Conservation (phyloP, 2,797 vertebrate genomes). For the Hyperoplus immaculatus region DNA sequence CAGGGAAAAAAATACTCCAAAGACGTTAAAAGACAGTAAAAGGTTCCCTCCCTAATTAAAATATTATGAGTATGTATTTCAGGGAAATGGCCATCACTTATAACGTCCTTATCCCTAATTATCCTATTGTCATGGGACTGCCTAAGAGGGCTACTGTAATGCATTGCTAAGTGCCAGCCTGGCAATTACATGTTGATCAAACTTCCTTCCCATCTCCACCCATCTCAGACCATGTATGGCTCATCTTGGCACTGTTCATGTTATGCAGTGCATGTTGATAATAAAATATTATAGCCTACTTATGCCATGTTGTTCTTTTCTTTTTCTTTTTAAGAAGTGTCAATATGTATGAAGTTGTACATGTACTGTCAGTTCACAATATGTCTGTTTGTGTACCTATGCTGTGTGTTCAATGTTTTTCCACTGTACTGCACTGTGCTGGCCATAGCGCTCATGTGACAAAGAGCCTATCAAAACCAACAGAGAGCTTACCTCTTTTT, state of each 20-base stretch:
- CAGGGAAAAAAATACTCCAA: slow-evolving; percentile 2
- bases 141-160: slow-evolving; percentile 71
- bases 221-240: slow-evolving; percentile 70
- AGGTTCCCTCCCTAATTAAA: slow-evolving; percentile 65
- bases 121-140: slow-evolving; percentile 63
- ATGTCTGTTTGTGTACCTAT: background rate
- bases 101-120: slow-evolving; percentile 76
- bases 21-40: slow-evolving; percentile 61
- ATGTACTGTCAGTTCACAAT: background rate
- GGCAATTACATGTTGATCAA: slow-evolving; percentile 70
- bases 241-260: slow-evolving; percentile 49
- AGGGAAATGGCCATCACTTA: slow-evolving; percentile 76
- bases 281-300: background rate
- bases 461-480: background rate
- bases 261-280: slow-evolving; percentile 25
- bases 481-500: slow-evolving; percentile 93
- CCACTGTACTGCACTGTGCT: background rate
- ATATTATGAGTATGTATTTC: slow-evolving; percentile 73
- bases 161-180: slow-evolving; percentile 71
- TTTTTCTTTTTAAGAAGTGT: background rate
- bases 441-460: background rate
- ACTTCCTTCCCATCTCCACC: slow-evolving; percentile 69
- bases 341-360: background rate
- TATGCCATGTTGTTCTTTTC: slow-evolving; percentile 2
- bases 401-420: background rate